Conservation (phyloP, 2,113 vertebrate species). For the Sander lucioperca region DNA sequence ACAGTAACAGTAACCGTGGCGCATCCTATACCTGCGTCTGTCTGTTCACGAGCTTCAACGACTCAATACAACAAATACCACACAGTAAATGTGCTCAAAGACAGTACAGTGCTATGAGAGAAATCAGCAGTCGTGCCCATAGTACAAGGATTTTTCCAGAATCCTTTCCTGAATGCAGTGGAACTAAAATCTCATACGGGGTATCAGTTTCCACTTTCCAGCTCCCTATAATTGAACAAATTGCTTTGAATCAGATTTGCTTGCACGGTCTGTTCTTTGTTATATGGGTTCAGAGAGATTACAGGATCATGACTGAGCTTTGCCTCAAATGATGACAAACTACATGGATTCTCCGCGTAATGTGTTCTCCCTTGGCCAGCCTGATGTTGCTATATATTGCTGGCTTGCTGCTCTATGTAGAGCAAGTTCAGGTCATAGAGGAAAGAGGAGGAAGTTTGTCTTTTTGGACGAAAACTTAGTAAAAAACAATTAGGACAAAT, state of each 20-base stretch:
- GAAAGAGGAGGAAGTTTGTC: constrained; percentile 18
- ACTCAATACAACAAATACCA: constrained; percentile 9
- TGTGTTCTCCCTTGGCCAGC: constrained; percentile 33
- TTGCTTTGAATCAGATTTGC: constrained; percentile 80
- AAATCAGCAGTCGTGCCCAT: constrained; percentile 6
- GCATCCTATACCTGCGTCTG: background rate
- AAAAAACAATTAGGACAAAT: constrained; percentile 1
- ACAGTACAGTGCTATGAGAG: background rate
- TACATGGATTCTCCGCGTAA: constrained; percentile 64
- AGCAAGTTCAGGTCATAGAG: constrained; percentile 17
- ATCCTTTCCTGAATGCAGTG: constrained; percentile 65
- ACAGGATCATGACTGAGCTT: constrained; percentile 71
- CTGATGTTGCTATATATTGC: constrained; percentile 41
- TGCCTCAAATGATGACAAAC: constrained; percentile 73
- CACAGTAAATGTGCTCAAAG: constrained; percentile 17
- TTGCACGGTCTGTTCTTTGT: constrained; percentile 76
- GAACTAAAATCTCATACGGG: constrained; percentile 70
- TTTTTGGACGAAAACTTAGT: constrained; percentile 8
- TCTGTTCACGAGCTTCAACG: background rate
- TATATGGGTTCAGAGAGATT: constrained; percentile 68
- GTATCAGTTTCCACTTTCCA: constrained; percentile 77
- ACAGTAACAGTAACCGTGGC: background rate
- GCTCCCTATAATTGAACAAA: constrained; percentile 81
- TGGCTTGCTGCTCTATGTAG: constrained; percentile 12
- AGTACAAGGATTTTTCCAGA: constrained; percentile 62